phyloP scores from a whole-genome alignment of 2,797 vertebrate genomes.

The Vespertilio murinus region DNA sequence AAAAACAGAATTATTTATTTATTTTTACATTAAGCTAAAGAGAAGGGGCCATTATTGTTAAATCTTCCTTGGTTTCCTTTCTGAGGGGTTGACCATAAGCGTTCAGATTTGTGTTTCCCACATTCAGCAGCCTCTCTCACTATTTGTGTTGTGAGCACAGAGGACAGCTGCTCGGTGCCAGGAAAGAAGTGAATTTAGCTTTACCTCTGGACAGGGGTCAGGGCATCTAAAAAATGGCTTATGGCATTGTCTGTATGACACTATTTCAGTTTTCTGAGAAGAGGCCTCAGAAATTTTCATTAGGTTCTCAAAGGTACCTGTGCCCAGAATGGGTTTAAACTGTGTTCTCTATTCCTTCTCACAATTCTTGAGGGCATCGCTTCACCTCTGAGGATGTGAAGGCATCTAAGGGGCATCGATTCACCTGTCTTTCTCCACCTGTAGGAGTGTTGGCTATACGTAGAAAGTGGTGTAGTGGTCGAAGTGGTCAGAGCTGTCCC shows the following conservation, averaged over 20 bases:
- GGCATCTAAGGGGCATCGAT: too few relatives aligned
- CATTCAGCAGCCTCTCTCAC: neutral
- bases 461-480: fast-evolving
- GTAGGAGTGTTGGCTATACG: neutral
- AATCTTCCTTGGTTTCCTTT: neutral
- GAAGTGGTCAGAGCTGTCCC: fast-evolving
- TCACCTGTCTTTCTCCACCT: too few relatives aligned
- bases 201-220: neutral
- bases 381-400: too few relatives aligned
- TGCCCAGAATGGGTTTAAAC: neutral
- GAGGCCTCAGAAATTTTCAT: neutral
- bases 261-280: neutral
- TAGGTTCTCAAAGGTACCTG: neutral
- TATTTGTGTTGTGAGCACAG: neutral
- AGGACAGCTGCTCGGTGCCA: neutral
- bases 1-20: neutral
- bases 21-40: neutral
- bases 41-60: neutral
- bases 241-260: neutral
- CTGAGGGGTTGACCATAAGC: neutral
- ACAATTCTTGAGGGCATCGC: neutral
- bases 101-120: neutral
- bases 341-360: neutral
- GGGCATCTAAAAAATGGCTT: neutral
- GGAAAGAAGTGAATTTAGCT: neutral